Evolutionary conservation across 2,113 vertebrate genomes (phyloP).

Genomic region (Phaethon lepturus): DNA sequence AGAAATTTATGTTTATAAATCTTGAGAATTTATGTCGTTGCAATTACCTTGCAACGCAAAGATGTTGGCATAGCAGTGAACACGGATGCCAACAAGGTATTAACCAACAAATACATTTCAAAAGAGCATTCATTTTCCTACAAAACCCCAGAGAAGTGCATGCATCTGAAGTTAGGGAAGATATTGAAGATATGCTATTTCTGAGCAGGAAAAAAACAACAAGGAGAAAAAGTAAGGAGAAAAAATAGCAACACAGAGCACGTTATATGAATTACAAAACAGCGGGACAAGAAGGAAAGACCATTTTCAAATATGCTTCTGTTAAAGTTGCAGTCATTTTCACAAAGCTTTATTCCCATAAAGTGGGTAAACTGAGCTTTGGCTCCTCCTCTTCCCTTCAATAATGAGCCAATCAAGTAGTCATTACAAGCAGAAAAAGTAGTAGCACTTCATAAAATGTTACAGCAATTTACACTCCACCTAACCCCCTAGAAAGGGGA

Average conservation of each 20-base stretch:
- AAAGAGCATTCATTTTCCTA: slow-evolving; percentile 83
- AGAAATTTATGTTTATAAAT: background rate
- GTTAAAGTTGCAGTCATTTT: slow-evolving; percentile 48
- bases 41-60: background rate
- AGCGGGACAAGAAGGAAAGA: background rate
- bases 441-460: background rate
- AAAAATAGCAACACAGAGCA: slow-evolving; percentile 64
- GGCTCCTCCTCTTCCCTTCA: background rate
- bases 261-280: slow-evolving; percentile 43
- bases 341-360: slow-evolving; percentile 51
- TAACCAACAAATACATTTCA: slow-evolving; percentile 47
- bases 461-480: background rate
- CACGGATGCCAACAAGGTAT: background rate
- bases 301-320: slow-evolving; percentile 63
- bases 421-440: background rate
- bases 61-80: background rate
- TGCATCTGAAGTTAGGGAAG: slow-evolving; percentile 78
- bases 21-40: background rate
- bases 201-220: slow-evolving; percentile 64
- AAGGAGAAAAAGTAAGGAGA: slow-evolving; percentile 63
- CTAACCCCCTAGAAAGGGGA: background rate
- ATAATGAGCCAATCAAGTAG: background rate
- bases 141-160: slow-evolving; percentile 79
- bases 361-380: background rate
- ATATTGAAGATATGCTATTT: slow-evolving; percentile 80